A percentile compares a stretch with the other conserved stretches of the same genome.
phyloP scores from a whole-genome alignment of 2,113 vertebrate species.

The Neofelis nebulosa region DNA sequence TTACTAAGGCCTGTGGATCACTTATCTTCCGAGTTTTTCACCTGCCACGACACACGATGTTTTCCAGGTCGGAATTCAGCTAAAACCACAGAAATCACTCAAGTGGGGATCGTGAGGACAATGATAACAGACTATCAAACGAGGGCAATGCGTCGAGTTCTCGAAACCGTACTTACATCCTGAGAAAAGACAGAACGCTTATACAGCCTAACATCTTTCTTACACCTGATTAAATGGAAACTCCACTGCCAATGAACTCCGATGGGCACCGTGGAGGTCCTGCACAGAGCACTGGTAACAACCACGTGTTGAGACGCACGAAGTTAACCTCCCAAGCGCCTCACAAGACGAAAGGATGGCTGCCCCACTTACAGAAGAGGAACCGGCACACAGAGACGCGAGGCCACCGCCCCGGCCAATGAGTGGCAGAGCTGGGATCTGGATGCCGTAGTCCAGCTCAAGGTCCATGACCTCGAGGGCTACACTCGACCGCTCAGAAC shows the following conservation, averaged over 20 bases:
- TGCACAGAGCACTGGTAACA: not conserved
- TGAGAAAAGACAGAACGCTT: slow-evolving; percentile 1
- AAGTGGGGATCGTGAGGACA: not conserved
- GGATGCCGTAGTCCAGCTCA: not conserved
- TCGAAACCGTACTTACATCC: not conserved
- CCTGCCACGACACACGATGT: not conserved
- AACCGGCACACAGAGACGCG: not conserved
- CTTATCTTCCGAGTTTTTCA: not conserved
- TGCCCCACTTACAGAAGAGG: not conserved
- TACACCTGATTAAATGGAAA: not conserved
- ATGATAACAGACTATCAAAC: not conserved
- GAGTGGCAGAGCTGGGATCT: not conserved
- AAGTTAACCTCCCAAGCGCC: not conserved
- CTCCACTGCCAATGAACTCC: not conserved
- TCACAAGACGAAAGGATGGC: not conserved
- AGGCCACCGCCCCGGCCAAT: not conserved
- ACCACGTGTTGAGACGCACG: not conserved
- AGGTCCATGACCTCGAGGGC: too few relatives aligned
- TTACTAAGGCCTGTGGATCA: not conserved
- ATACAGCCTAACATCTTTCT: not conserved
- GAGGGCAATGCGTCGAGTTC: not conserved
- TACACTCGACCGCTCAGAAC: not conserved
- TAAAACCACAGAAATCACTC: not conserved
- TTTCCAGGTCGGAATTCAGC: not conserved
- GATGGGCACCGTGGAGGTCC: not conserved